Percentiles rank a stretch among this genome's conserved stretches.
Evolutionary conservation across 2,888 invertebrate genomes (phyloP).

Genomic region (Mesochorus sp.): DNA sequence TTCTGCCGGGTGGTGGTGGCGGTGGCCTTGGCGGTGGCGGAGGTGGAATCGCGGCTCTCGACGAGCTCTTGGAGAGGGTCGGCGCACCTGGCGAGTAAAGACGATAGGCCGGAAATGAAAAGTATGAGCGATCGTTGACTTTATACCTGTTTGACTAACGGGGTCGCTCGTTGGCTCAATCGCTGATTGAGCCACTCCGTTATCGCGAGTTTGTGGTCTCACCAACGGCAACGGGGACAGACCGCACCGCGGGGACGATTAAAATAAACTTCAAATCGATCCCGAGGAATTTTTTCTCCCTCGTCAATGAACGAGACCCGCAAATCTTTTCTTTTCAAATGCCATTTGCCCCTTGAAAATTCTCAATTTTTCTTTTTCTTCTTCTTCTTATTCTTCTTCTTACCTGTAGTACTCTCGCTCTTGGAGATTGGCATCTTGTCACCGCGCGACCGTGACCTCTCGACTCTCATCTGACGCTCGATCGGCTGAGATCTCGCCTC

Average conservation of each 20-base stretch:
- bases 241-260: not conserved
- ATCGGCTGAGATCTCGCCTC: constrained; percentile 78
- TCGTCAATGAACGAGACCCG: too few relatives aligned
- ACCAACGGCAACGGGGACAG: constrained; percentile 35
- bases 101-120: constrained; percentile 25
- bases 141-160: not conserved
- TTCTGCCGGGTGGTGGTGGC: constrained; percentile 86
- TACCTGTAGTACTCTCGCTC: constrained; percentile 80
- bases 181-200: constrained; percentile 13
- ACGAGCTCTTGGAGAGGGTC: constrained; percentile 79
- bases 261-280: constrained; percentile 33
- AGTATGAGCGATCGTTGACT: constrained; percentile 3
- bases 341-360: not conserved
- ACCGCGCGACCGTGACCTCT: constrained; percentile 78
- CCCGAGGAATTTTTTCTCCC: not conserved
- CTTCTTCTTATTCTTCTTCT: constrained; percentile 34
- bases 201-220: not conserved
- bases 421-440: constrained; percentile 76
- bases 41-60: constrained; percentile 76
- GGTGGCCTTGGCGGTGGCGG: constrained; percentile 87
- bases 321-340: not conserved
- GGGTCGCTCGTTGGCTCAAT: constrained; percentile 37
- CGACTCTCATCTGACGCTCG: constrained; percentile 79
- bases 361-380: not conserved
- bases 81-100: constrained; percentile 76